phyloP scores from a whole-genome alignment of 1,140 invertebrate genomes.

The Mercenaria mercenaria region DNA sequence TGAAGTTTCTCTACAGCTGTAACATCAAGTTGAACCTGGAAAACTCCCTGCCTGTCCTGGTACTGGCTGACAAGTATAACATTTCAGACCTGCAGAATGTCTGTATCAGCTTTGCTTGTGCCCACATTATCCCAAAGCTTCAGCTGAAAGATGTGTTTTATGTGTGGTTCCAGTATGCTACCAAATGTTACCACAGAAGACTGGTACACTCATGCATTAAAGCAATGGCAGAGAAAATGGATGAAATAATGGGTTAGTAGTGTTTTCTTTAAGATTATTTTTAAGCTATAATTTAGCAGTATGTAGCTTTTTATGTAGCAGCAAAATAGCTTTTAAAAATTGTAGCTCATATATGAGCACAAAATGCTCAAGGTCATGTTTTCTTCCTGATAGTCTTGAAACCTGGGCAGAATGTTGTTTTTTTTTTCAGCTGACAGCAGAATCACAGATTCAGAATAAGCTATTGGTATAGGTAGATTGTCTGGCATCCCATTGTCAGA shows the following conservation, averaged over 20 bases:
- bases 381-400: too few relatives aligned
- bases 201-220: constrained; percentile 84
- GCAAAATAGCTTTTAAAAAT: too few relatives aligned
- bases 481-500: too few relatives aligned
- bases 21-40: constrained; percentile 85
- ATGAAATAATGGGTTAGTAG: constrained; percentile 80
- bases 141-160: constrained; percentile 86
- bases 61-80: constrained; percentile 87
- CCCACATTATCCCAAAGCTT: constrained; percentile 85
- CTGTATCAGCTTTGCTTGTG: constrained; percentile 86
- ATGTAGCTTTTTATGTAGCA: too few relatives aligned
- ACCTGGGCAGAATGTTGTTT: too few relatives aligned
- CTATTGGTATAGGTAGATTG: too few relatives aligned
- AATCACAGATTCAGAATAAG: too few relatives aligned
- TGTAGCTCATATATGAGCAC: too few relatives aligned
- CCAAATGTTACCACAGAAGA: constrained; percentile 85
- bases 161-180: constrained; percentile 87
- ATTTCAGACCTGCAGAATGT: constrained; percentile 85
- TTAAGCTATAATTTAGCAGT: too few relatives aligned
- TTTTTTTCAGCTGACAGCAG: too few relatives aligned
- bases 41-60: constrained; percentile 85
- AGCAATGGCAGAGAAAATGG: constrained; percentile 85
- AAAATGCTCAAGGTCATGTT: too few relatives aligned
- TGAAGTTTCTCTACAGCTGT: constrained; percentile 86
- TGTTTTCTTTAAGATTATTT: background rate